phyloP scores from a whole-genome alignment of 2,113 vertebrate species.

The Brachyhypopomus occidentalis region DNA sequence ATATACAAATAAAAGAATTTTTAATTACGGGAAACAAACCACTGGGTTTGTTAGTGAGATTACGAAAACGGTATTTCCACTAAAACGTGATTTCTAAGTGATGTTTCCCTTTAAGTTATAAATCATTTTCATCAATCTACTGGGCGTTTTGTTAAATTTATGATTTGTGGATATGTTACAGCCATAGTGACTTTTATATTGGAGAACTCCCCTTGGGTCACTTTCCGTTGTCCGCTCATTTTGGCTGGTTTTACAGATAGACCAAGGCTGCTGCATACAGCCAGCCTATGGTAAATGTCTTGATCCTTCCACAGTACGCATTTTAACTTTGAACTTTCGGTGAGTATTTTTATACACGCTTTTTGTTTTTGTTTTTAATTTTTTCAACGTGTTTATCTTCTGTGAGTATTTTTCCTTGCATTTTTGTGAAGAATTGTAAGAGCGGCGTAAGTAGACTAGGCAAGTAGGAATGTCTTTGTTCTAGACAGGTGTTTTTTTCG shows the following conservation, averaged over 20 bases:
- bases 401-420: conserved; percentile 60
- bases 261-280: background rate
- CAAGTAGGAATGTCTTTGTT: conserved; percentile 38
- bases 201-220: background rate
- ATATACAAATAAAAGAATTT: too few species aligned
- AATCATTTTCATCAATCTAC: too few species aligned
- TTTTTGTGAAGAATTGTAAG: conserved; percentile 55
- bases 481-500: background rate
- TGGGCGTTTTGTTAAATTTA: background rate
- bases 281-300: conserved; percentile 15
- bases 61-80: too few species aligned
- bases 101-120: too few species aligned
- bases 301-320: conserved; percentile 24
- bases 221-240: background rate
- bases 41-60: too few species aligned
- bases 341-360: conserved; percentile 76
- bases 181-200: conserved; percentile 28
- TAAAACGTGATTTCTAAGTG: too few species aligned
- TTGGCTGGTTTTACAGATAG: background rate
- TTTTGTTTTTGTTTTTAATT: conserved; percentile 65
- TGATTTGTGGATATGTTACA: too few species aligned
- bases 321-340: conserved; percentile 69
- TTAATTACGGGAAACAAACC: too few species aligned
- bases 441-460: too few species aligned
- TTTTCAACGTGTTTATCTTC: conserved; percentile 44